Conservation (phyloP, 2,888 invertebrate genomes). For the Drosophila maculinotata region DNA sequence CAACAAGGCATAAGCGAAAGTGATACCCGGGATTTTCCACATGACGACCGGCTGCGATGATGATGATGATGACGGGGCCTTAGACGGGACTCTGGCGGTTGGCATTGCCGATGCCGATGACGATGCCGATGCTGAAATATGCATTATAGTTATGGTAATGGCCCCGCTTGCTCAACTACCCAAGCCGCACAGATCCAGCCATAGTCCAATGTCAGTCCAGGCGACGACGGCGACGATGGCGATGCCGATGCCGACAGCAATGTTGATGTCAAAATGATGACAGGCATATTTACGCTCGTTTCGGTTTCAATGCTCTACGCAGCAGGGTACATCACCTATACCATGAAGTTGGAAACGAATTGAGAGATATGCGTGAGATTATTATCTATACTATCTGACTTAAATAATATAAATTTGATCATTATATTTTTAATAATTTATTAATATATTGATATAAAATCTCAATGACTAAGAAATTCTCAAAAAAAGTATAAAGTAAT, state of each 20-base stretch:
- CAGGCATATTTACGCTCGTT: constrained; percentile 78
- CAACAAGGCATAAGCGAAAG: constrained; percentile 77
- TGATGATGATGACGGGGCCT: constrained; percentile 42
- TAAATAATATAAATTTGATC: no score
- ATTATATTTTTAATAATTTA: no score
- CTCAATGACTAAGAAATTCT: no score
- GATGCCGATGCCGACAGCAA: constrained; percentile 32
- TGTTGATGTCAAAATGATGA: constrained; percentile 80
- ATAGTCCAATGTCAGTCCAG: constrained; percentile 16
- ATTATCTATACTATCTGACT: no score
- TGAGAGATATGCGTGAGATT: no score
- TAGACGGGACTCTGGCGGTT: no score
- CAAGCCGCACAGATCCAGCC: constrained; percentile 32
- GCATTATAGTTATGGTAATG: constrained; percentile 81
- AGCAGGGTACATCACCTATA: neutral
- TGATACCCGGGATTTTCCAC: constrained; percentile 79
- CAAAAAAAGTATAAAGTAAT: no score
- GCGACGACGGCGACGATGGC: constrained; percentile 14
- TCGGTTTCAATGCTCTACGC: constrained; percentile 33
- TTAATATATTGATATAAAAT: no score
- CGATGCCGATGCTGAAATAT: constrained; percentile 77
- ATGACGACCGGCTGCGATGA: constrained; percentile 54
- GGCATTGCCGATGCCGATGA: constrained; percentile 17
- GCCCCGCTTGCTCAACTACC: constrained; percentile 60
- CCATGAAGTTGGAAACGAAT: neutral